Base-by-base conservation (phyloP, 1,140 invertebrate species). In the Adoxophyes honmai region DNA sequence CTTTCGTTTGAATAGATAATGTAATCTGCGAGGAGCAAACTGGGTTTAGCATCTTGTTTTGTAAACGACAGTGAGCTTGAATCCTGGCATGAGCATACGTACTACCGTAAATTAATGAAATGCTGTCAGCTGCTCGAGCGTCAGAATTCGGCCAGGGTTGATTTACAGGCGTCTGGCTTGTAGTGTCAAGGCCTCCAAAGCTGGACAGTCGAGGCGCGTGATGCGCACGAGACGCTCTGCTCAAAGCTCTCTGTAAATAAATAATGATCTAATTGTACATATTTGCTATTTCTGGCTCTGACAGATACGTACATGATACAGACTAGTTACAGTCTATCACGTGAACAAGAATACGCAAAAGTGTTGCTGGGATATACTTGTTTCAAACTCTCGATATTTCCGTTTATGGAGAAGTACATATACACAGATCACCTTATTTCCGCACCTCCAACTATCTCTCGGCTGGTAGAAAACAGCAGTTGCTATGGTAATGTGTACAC, bases 201-300 rank as follows among this genome's bases (percentile, higher is more conserved):
- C 21, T 14, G 28, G 37, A 59, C 33, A 39, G 34, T 34, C 9
- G 42, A 11, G 21, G 48, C 68, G 59, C 68, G 67, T 67, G 78
- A 78, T 78, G 70, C 70, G 70, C 68, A 73, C 68, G 71, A 73
- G 65, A 73, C 66, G 67, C 55, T 63, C 66, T 62, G 66, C 71
- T 55, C 72, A 61, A 69, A 73, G 73, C 60, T 76, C 64, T 79
- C 78, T 81, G 79, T 81, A 86, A 88, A 87, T 87, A 87, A 86
- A 86, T 86, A 86, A 82, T 88, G 83, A 88, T 73, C 86, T 88
- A 88, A 88, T 88, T 86, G 82, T 84, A 81, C 75, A 72, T 74
- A 63, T 74, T 73, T 36, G 72, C 81, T 85, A 88, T 86, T 88
- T 86, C 62, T 70, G 77, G 76, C 51, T 68, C 64, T 81, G 75